Conservation (phyloP, 1,140 invertebrate genomes). For the Caenorhabditis elegans region WBcel235 BX284606.5:10394501-10395000, state of each 20-base stretch:
- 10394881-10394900: too few relatives aligned
- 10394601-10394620: background rate
- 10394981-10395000: background rate
- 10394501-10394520: slow-evolving; percentile 1
- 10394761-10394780: background rate
- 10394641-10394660: too few relatives aligned
- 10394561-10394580: background rate
- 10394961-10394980: slow-evolving; percentile 1
- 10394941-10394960: background rate
- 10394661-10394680: background rate
- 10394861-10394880: too few relatives aligned
- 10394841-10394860: too few relatives aligned
- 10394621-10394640: background rate
- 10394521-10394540: background rate
- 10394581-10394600: background rate
- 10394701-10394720: background rate
- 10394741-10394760: background rate
- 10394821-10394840: too few relatives aligned
- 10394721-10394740: background rate
- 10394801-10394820: too few relatives aligned
- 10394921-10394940: too few relatives aligned
- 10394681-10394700: background rate
- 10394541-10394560: background rate
- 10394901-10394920: background rate
- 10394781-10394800: background rate